Percentiles rank a stretch among this genome's conserved stretches.
phyloP scores from a whole-genome alignment of 2,888 invertebrate genomes.

The Caenorhabditis becei region DNA sequence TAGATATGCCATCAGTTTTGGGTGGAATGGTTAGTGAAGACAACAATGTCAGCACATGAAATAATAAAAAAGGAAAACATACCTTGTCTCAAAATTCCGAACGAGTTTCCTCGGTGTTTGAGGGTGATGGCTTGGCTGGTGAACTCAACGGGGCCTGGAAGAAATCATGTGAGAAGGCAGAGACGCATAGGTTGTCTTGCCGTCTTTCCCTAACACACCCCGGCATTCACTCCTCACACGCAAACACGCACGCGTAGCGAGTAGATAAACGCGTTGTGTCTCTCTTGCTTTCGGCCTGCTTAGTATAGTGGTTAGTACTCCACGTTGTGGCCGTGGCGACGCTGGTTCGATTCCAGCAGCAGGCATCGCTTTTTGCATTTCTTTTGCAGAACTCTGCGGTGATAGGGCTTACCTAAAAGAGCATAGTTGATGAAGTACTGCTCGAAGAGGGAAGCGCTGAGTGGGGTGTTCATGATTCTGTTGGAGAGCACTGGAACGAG shows the following conservation, averaged over 20 bases:
- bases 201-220: not conserved
- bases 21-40: not conserved
- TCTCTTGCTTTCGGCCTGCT: constrained; percentile 60
- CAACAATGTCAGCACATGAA: not conserved
- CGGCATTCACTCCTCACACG: not conserved
- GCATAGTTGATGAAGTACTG: constrained; percentile 81
- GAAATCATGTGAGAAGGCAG: not conserved
- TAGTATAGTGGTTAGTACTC: constrained; percentile 80
- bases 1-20: constrained; percentile 6
- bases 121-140: constrained; percentile 66
- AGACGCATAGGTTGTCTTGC: not conserved
- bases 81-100: constrained; percentile 81
- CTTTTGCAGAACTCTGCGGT: constrained; percentile 9
- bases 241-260: not conserved
- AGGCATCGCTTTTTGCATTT: constrained; percentile 57
- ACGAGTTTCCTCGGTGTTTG: constrained; percentile 80
- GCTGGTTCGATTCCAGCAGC: constrained; percentile 76
- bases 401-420: constrained; percentile 62
- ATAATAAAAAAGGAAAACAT: not conserved
- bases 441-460: constrained; percentile 80
- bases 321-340: constrained; percentile 80
- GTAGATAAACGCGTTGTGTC: constrained; percentile 32
- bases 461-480: constrained; percentile 80
- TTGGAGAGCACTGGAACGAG: constrained; percentile 80
- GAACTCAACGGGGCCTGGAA: constrained; percentile 74